Conservation (phyloP, 2,888 invertebrate genomes). For the Ischnura elegans region DNA sequence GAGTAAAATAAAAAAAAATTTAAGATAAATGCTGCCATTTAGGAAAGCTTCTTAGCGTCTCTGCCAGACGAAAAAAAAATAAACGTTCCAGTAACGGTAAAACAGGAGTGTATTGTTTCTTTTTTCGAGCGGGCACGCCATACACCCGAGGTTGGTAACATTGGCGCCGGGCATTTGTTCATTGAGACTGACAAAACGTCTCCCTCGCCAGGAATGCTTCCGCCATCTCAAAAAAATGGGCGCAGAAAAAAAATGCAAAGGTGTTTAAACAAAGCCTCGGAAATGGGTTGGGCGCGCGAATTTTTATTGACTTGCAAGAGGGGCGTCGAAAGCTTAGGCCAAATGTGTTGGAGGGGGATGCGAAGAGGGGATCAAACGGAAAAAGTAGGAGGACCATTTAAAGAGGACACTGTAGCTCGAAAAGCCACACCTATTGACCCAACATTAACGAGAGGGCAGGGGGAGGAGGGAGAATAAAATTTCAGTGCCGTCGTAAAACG, state of each 20-base stretch:
- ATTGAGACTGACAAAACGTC: neutral
- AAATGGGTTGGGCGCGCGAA: neutral
- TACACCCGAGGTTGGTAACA: neutral
- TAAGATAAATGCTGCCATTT: neutral
- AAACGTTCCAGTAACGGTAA: neutral
- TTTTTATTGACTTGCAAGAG: conserved; percentile 49
- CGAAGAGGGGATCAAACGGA: neutral
- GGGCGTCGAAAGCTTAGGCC: neutral
- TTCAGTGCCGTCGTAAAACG: neutral
- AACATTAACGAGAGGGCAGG: neutral
- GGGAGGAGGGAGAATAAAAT: neutral
- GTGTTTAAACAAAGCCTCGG: conserved; percentile 42
- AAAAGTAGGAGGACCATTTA: conserved; percentile 13
- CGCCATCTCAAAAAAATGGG: neutral
- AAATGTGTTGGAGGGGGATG: neutral
- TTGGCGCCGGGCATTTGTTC: neutral
- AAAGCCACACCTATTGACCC: conserved; percentile 32
- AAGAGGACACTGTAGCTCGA: conserved; percentile 25
- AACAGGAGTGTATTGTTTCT: neutral
- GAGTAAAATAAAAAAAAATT: neutral
- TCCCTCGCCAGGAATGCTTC: neutral
- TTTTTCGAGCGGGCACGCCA: neutral
- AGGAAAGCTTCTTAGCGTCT: neutral
- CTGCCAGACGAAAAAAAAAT: conserved; percentile 8
- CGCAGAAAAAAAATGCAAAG: neutral